Base-by-base conservation (phyloP, 2,797 vertebrate genomes). In the Gallinago solitaria region DNA sequence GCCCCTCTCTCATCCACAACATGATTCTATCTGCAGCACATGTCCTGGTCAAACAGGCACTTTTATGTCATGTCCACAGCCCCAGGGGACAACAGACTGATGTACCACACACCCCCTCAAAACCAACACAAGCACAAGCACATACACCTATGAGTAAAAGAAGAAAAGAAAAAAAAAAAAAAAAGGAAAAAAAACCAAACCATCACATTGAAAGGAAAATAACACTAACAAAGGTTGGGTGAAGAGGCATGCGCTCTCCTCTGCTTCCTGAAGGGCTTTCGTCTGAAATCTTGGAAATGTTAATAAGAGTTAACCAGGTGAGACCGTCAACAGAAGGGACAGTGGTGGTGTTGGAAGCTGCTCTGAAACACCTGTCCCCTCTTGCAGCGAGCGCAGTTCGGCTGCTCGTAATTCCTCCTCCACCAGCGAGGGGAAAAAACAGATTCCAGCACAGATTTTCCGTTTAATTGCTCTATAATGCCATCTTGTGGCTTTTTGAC, bases 401-500 rank as follows among this genome's bases (percentile, higher is more conserved):
- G 33, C 83, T 60, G 73, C 23, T 75, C 6, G 15, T 60, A 73
- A 77, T 93, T 87, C 73, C 67, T 81, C 37, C 91, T 93, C 82
- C 12, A 25, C 41, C 3, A 1, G 37, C 3, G 2, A 63, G 30
- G 12, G 32, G 16, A 83, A 70, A 70, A 86, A 84, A n/a, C 61
- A 32, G 75, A 83, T 73, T 87, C 74, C 57, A 24, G 65, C 1
- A 3, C 11, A 27, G 30, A 53, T 39, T 59, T n/a, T 80, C 35
- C 27, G 10, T 91, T 97, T 87, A 88, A 91, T 93, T 98, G 97
- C 97, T 98, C 97, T 95, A 51, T 87, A 93, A 79, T 96, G 97
- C 97, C 97, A 97, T 97, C 97, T 96, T 95, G 97, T 97, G 97
- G 97, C 47, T 23, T 47, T 88, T 93, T 63, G 41, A 15, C 57